Conservation (phyloP, 2,797 vertebrate genomes). For the Phalloptychus januarius region DNA sequence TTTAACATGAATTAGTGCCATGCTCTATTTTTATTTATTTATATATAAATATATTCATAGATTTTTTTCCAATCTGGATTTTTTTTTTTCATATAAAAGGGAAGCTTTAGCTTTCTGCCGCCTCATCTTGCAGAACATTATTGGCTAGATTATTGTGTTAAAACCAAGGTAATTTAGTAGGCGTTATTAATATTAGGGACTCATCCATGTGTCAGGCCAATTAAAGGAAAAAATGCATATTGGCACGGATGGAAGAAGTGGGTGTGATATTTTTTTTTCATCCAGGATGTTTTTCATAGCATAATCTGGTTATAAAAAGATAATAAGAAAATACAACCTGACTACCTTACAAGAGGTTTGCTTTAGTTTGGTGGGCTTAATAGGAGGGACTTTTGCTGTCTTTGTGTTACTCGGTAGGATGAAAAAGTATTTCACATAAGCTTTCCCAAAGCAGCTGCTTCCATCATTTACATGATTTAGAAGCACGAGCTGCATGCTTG, state of each 20-base stretch:
- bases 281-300: neutral
- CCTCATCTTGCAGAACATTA: neutral
- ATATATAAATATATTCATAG: too few species aligned
- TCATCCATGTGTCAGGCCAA: neutral
- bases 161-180: neutral
- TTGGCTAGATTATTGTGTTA: neutral
- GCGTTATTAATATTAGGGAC: neutral
- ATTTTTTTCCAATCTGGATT: neutral
- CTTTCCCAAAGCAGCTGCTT: neutral
- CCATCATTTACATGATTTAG: neutral
- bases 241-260: neutral
- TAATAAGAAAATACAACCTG: neutral
- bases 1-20: neutral
- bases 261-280: neutral
- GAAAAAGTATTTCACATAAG: neutral
- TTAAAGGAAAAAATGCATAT: neutral
- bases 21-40: neutral
- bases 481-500: neutral
- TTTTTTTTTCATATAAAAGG: neutral
- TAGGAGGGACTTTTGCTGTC: neutral
- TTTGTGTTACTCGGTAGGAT: neutral
- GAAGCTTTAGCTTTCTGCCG: neutral
- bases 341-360: neutral
- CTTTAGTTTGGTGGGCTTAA: neutral
- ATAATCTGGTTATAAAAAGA: neutral